Evolutionary conservation across 53 echinoderm and acorn worm genomes (phyloP), one percentile per base, ranked within the genome.

Genomic region (Crossaster papposus): DNA sequence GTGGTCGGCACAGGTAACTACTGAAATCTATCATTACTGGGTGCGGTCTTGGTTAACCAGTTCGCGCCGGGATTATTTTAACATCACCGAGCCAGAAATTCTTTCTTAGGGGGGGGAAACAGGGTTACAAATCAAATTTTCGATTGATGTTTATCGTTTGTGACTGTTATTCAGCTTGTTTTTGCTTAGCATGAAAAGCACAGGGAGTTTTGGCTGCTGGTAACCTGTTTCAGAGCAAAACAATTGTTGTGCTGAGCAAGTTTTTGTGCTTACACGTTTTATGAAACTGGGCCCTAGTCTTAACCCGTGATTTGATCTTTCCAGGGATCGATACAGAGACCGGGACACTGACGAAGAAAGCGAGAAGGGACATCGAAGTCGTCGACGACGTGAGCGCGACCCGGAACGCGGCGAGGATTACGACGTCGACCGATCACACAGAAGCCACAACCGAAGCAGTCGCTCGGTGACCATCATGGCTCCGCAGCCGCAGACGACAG

Each of bases 281-380:
- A 58, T 58, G 17, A 58, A 20, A 58, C 58, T 58, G 2, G 12
- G 3, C 6, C 44, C 5, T 9, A 44, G 44, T 44, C 9, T 9
- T 9, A 7, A 44, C 5, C 44, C 44, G 9, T 44, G 44, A 44
- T 44, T 44, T 5, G 9, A 32, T 71, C 71, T 4, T 26, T 53
- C 54, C 30, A 85, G 91, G 65, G 86, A 85, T 64, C 91, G 91
- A 72, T 91, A 93, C 79, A 89, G 94, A 7, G 94, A 94, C 53
- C 88, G 94, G 22, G 96, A 94, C 14, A 95, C 94, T 2, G 96
- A 96, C 36, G 95, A 96, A 26, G 96, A 96, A 65, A 94, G 94
- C 81, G 95, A 96, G 84, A 95, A 93, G 53, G 71, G 91, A 22
- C 96, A 96, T 62, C 86, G 95, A 26, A 89, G 94, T 50, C 73